Base-by-base conservation (phyloP, 1,140 invertebrate genomes). In the Zaprionus tsacasi region DNA sequence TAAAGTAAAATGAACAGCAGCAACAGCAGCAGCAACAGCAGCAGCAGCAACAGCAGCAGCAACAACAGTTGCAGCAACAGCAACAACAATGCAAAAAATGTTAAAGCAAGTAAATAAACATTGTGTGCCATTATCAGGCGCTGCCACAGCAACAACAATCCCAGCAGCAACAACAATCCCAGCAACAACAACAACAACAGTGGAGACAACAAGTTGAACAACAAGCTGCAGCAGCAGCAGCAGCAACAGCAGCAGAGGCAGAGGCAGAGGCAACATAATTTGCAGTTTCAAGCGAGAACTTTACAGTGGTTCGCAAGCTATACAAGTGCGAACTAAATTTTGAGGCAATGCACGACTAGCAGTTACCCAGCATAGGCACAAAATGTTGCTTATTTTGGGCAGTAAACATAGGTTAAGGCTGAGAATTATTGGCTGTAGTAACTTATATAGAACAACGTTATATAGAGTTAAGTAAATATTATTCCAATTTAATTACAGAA, bases 81-180 rank as follows among this genome's bases (percentile, higher is more conserved):
- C 61, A 65, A 30, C 50, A 69, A 12, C 59, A 66, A n/a, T 69
- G 70, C 27, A 60, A 78, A 76, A 87, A 87, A 74, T 79, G 68
- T 87, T 86, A 79, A 86, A 82, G 82, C 83, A 82, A 87, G 73
- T 88, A 87, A 87, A 87, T 82, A 87, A 87, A 87, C 82, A 87
- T 87, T 88, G 82, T 87, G 66, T 73, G 83, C 83, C 76, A 87
- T 87, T 87, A 87, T 87, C 82, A 88, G 82, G 68, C 77, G 68
- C 72, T 63, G 83, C 67, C 82, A 45, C 40, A 87, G 82, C 78
- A 83, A 67, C 79, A 82, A 77, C 63, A 67, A 71, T 66, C 48
- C 36, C 61, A 74, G 6, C 61, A 74, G 6, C 52, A 33, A 33
- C 61, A 58, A 27, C 21, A 21, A 21, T 21, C 21, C 21, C 21